phyloP scores from a whole-genome alignment of 2,797 vertebrate genomes.

The Acrossocheilus wenchowensis region DNA sequence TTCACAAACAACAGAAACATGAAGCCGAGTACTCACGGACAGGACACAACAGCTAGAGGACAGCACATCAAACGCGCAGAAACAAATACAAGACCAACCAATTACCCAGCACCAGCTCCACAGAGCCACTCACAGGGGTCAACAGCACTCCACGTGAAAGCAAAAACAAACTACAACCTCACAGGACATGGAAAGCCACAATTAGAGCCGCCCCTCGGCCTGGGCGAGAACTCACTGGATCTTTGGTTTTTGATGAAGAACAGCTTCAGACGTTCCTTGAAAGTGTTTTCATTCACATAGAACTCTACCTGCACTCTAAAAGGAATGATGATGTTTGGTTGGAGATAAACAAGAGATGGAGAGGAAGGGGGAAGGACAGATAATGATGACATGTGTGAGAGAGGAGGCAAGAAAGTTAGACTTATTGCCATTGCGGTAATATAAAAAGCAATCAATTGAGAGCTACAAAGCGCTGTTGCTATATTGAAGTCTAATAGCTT shows the following conservation, averaged over 20 bases:
- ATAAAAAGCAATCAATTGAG: conserved; percentile 66
- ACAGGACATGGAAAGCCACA: conserved; percentile 34
- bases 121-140: conserved; percentile 44
- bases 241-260: conserved; percentile 92
- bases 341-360: conserved; percentile 47
- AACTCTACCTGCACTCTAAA: conserved; percentile 86
- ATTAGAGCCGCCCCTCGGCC: conserved; percentile 3
- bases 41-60: conserved; percentile 36
- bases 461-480: conserved; percentile 53
- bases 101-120: conserved; percentile 40
- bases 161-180: conserved; percentile 31
- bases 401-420: conserved; percentile 51
- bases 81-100: conserved; percentile 47
- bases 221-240: conserved; percentile 82
- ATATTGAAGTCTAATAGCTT: conserved; percentile 73
- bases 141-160: conserved; percentile 41
- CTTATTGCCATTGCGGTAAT: conserved; percentile 65
- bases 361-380: conserved; percentile 37
- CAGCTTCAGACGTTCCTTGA: conserved; percentile 88
- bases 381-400: conserved; percentile 40
- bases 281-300: conserved; percentile 88
- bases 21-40: conserved; percentile 45
- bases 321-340: conserved; percentile 54
- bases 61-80: conserved; percentile 45
- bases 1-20: conserved; percentile 49